These are phyloP conservation scores for Muschampia plurimacula DNA, from an alignment of 2,888 invertebrate species.

Conservation along the genomic window DNA sequence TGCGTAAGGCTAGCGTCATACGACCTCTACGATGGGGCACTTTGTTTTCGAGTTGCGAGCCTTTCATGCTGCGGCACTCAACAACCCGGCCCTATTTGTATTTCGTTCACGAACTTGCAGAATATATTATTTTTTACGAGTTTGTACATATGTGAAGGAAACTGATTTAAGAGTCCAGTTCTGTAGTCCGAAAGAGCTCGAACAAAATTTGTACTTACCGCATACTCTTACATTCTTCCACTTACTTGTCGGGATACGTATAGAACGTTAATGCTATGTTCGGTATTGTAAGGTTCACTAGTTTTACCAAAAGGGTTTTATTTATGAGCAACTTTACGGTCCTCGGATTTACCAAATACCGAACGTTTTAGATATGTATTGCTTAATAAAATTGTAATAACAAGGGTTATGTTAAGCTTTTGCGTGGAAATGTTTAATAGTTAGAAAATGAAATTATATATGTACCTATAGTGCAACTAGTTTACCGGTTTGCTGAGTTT, in stretches of 20 bases:
- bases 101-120: conserved; percentile 80
- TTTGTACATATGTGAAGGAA: conserved; percentile 70
- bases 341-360: conserved; percentile 1
- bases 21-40: conserved; percentile 56
- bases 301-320: conserved; percentile 31
- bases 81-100: conserved; percentile 72
- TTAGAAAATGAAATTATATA: background rate
- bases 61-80: conserved; percentile 69
- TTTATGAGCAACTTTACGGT: conserved; percentile 15
- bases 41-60: conserved; percentile 53
- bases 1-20: conserved; percentile 60
- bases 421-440: conserved; percentile 1
- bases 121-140: conserved; percentile 78
- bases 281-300: conserved; percentile 25
- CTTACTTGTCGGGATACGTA: conserved; percentile 17
- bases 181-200: conserved; percentile 65
- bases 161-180: conserved; percentile 76
- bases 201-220: conserved; percentile 44
- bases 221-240: conserved; percentile 6
- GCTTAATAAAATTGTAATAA: conserved; percentile 23
- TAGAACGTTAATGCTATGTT: conserved; percentile 21
- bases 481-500: background rate
- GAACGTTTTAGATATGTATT: conserved; percentile 19
- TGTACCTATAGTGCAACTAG: background rate
- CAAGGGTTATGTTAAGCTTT: conserved; percentile 11